phyloP scores from a whole-genome alignment of 2,888 invertebrate genomes.

The Omphaloscelis lunosa region DNA sequence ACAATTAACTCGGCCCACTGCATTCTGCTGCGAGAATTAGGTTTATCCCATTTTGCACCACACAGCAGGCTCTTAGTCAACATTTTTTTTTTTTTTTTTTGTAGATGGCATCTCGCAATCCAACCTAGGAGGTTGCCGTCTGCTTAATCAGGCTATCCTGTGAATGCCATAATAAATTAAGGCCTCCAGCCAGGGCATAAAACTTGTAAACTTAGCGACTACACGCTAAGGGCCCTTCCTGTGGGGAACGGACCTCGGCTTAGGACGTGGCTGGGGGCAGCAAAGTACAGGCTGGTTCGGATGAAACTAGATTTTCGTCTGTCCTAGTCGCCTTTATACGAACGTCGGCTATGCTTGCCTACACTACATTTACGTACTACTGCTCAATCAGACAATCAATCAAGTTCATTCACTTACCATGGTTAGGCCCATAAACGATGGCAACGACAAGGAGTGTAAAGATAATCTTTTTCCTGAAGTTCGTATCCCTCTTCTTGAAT shows the following conservation, averaged over 20 bases:
- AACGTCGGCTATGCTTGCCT: not conserved
- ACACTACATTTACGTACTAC: no score
- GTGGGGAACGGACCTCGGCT: no score
- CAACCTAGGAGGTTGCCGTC: no score
- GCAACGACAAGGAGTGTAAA: conserved; percentile 86
- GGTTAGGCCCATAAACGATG: conserved; percentile 89
- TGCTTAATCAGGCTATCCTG: no score
- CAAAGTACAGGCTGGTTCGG: no score
- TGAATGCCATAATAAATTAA: no score
- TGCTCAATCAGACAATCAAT: not conserved
- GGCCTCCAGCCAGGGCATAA: no score
- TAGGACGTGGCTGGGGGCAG: no score
- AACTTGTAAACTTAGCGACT: no score
- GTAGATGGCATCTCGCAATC: not conserved
- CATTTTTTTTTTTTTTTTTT: not conserved
- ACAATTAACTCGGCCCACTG: not conserved
- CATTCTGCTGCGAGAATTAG: not conserved
- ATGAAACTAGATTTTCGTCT: not conserved
- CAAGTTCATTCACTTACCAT: conserved; percentile 79
- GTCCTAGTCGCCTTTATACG: not conserved
- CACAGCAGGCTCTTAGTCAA: no score
- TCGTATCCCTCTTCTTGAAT: conserved; percentile 85
- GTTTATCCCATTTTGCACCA: not conserved
- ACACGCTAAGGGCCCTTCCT: no score
- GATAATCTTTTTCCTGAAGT: conserved; percentile 84